Evolutionary conservation across 2,797 vertebrate genomes (phyloP), one percentile per base, ranked within the genome.

Genomic region (Austrolebias charrua): DNA sequence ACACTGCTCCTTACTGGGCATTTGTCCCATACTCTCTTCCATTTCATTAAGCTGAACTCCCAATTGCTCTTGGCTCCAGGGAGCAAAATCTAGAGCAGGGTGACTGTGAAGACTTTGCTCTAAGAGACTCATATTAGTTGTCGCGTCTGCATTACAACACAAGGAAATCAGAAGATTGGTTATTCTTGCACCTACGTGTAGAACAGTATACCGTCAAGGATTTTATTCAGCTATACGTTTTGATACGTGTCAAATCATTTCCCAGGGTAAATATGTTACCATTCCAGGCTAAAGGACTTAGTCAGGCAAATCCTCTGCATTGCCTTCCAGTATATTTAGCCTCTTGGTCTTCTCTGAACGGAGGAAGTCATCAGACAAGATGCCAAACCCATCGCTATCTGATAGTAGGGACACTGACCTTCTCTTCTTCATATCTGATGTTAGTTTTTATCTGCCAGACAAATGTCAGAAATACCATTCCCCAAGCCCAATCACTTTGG

Each of bases 381-480:
- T 71, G 78, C 84, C 80, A 81, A 80, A 75, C 73, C 73, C 47
- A 61, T 61, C 13, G 31, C 66, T 78, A 82, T 87, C 86, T 86
- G 85, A 88, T 84, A 71, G 74, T 66, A 55, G 73, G 72, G 83
- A 78, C 73, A 58, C 79, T 92, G 90, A 92, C 92, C 90, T 92
- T 92, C 89, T 90, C 82, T 72, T 81, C 78, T 78, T 80, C 76
- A 71, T 90, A 90, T 92, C 90, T 87, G 89, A 91, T 89, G 78
- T 75, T 71, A 71, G n/a, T 76, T 87, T 90, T 92, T 92, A 89
- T 91, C 90, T 86, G 75, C 82, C 82, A 86, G 87, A 88, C 86
- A 86, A 92, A 92, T 91, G 90, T 91, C 89, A 91, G 80, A 90
- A 90, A 87, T 84, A 79, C 86, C 82, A 83, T 86, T 91, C 84